Base-by-base conservation (phyloP, 2,797 vertebrate species). In the Gobionotothen gibberifrons region DNA sequence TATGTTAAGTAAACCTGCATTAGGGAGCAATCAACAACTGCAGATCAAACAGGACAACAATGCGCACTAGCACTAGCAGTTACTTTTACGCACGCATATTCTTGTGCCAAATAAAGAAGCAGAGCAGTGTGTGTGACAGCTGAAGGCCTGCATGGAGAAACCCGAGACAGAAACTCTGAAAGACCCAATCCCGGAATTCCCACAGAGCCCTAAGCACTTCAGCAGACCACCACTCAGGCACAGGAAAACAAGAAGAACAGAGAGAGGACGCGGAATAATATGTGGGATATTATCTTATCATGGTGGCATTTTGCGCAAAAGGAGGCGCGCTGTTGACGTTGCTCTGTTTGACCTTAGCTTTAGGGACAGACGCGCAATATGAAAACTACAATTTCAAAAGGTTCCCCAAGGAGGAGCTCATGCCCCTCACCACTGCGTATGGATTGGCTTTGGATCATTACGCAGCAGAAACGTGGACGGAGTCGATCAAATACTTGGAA, bases 301-400 rank as follows among this genome's bases (percentile, higher is more conserved):
- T 91, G 89, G 58, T 78, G 47, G 22, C 19, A 51, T 57, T 79
- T 39, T 39, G 66, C 59, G 15, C 63, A 21, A 83, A 80, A 48
- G 13, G 22, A 61, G 13, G 11, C 17, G 39, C 52, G 12, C 19
- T 73, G 19, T 5, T 56, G 43, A 22, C n/a, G 0, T 9, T 49
- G 16, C 62, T 87, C 32, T 58, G 59, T 26, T 78, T 64, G 40
- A 49, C 21, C 1, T 44, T 67, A 19, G 11, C 56, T 48, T 61
- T 22, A 2, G 40, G 54, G 57, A 72, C 80, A 57, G 86, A 76
- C 13, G 94, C 92, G 17, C 94, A 95, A 81, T 95, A 95, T 80
- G 95, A 96, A 78, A 93, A 93, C 82, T 96, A 96, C 85, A 96
- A 89, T 57, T 96, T 96, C 78, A 93, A 87, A 21, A 90, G 90